Percentiles rank a stretch among this genome's conserved stretches.
Conservation (phyloP, 2,888 invertebrate species). For the Prosapia bicincta region DNA sequence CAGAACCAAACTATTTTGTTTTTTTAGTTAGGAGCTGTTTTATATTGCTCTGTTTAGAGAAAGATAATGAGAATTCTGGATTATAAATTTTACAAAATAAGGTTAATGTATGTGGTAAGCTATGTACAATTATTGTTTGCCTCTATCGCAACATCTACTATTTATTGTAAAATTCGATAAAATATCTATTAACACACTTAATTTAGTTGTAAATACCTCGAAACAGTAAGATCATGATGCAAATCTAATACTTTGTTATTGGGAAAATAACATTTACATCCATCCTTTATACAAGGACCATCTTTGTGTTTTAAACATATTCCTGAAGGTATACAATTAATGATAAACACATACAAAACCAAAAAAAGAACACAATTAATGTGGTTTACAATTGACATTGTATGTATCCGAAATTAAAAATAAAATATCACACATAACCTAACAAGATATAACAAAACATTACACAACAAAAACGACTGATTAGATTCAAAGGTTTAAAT, state of each 20-base stretch:
- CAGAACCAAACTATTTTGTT: too few species aligned
- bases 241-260: conserved; percentile 5
- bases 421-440: neutral
- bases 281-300: conserved; percentile 3
- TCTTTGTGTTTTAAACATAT: conserved; percentile 20
- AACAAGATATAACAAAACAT: neutral
- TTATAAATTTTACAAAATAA: too few species aligned
- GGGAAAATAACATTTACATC: conserved; percentile 17
- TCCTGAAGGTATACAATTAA: neutral
- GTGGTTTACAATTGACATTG: neutral
- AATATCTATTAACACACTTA: too few species aligned
- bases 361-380: neutral
- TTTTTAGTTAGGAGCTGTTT: too few species aligned
- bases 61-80: too few species aligned
- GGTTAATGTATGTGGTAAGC: too few species aligned
- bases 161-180: too few species aligned
- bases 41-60: too few species aligned
- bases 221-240: neutral
- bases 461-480: neutral
- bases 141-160: too few species aligned
- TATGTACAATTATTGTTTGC: too few species aligned
- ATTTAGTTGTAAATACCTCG: neutral
- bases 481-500: too few species aligned
- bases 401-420: neutral
- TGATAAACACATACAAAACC: neutral